These are phyloP conservation scores for Oncorhynchus keta DNA, from an alignment of 2,113 vertebrate genomes.

Conservation along the genomic window DNA sequence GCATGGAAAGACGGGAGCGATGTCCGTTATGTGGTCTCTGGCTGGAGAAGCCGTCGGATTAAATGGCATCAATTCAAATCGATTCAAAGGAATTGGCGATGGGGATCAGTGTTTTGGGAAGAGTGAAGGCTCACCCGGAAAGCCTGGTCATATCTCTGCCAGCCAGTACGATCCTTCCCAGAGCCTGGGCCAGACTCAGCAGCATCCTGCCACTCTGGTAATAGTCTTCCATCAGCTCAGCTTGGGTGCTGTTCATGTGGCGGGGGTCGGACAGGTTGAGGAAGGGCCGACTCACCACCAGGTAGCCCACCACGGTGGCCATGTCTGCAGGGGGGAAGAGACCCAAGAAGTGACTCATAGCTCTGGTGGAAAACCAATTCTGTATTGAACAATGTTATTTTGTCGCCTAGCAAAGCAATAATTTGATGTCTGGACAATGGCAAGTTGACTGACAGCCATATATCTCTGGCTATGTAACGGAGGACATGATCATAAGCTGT, in stretches of 20 bases:
- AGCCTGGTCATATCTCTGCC: constrained; percentile 97
- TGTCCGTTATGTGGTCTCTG: no score
- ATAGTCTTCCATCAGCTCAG: constrained; percentile 96
- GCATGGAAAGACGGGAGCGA: no score
- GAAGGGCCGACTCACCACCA: constrained; percentile 95
- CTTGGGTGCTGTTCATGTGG: constrained; percentile 84
- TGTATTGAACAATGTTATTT: neutral
- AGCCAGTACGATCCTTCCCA: constrained; percentile 94
- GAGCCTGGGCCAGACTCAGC: constrained; percentile 92
- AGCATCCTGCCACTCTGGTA: constrained; percentile 98
- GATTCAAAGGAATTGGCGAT: neutral
- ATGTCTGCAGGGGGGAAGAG: constrained; percentile 77
- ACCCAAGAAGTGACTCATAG: neutral
- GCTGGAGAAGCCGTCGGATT: no score
- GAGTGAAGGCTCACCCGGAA: constrained; percentile 79
- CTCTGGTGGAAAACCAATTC: neutral
- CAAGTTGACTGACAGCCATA: no score
- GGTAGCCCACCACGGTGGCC: constrained; percentile 94
- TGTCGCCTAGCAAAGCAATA: neutral
- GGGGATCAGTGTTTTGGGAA: neutral
- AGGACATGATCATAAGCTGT: neutral
- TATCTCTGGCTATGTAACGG: no score
- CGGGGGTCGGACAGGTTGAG: constrained; percentile 82
- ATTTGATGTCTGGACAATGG: no score
- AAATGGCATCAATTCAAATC: no score